Evolutionary conservation across 2,888 invertebrate genomes (phyloP), one percentile per base, ranked within the genome.

Genomic region (Axea sp.): DNA sequence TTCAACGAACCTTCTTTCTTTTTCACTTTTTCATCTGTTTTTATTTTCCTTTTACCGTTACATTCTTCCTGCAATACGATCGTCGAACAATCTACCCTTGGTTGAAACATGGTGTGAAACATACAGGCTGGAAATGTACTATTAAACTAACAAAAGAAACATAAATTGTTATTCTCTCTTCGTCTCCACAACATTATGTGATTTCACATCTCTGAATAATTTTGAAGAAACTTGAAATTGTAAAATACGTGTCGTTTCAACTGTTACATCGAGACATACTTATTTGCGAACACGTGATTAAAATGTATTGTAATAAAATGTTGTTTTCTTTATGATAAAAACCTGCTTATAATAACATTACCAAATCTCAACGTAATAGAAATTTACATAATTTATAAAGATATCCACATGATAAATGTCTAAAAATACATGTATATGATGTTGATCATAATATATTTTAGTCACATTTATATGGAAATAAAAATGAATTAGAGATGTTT

Each of bases 71-170:
- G 53, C 65, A 35, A 43, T 9, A 31, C 49, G 55, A 37, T 60
- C 39, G 24, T 57, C 43, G 55, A 67, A 62, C 43, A 67, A 62
- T 73, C 24, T 47, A 30, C 55, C 30, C 75, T 59, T 45, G 37
- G 30, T 31, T 39, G 26, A 53, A 59, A 51, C 49, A 43, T 28
- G 41, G 49, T 5, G 60, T 30, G 47, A 59, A 75, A 64, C 59
- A 71, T 19, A 24, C 49, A 43, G 53, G 33, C 53, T 37, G 45
- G 39, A 72, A 68, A 24, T 14, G 67, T 31, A 41, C 75, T 47
- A 75, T 75, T 64, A 72, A 72, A 26, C 35, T 28, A 39, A 64
- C 62, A 72, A 72, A 72, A 64, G 72, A 41, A 62, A 72, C n/a
- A 65, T 55, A 53, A 62, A 55, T 49, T 49, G n/a, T 33, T 9